Conservation (phyloP, 1,140 invertebrate species). For the Brachionus angularis region DNA sequence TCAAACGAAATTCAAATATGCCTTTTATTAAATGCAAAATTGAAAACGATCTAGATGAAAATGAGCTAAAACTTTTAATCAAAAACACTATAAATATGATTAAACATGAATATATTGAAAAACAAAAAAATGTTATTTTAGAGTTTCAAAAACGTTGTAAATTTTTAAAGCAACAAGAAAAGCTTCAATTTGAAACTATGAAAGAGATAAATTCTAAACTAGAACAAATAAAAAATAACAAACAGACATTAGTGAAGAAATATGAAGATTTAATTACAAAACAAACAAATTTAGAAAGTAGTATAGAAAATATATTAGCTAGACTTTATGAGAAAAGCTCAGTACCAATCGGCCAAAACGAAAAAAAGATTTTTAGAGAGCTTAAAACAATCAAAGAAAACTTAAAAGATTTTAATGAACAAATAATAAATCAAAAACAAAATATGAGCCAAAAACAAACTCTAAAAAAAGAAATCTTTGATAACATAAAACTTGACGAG, state of each 20-base stretch:
- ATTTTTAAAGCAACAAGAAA: slow-evolving; percentile 13
- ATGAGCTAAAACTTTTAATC: not conserved
- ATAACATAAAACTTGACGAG: not conserved
- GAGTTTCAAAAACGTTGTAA: slow-evolving; percentile 18
- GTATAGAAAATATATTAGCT: not conserved
- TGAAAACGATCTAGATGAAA: not conserved
- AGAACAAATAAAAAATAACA: not conserved
- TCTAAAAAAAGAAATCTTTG: not conserved
- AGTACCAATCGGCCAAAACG: not conserved
- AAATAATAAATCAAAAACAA: not conserved
- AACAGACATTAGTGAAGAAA: not conserved
- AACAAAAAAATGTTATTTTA: slow-evolving; percentile 4
- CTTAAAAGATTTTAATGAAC: not conserved
- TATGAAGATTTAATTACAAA: not conserved
- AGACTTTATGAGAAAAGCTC: not conserved
- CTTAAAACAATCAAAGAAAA: not conserved
- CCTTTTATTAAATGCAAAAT: slow-evolving; percentile 2
- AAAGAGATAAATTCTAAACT: not conserved
- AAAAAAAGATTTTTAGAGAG: not conserved
- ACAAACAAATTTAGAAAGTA: not conserved
- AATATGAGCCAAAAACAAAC: not conserved
- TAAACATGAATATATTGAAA: slow-evolving; percentile 15
- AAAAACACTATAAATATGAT: slow-evolving; percentile 12
- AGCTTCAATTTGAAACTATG: slow-evolving; percentile 10
- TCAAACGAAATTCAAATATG: slow-evolving; percentile 18